Evolutionary conservation across 1,140 invertebrate species (phyloP), one percentile per base, ranked within the genome.

Genomic region (Pectinophora gossypiella): DNA sequence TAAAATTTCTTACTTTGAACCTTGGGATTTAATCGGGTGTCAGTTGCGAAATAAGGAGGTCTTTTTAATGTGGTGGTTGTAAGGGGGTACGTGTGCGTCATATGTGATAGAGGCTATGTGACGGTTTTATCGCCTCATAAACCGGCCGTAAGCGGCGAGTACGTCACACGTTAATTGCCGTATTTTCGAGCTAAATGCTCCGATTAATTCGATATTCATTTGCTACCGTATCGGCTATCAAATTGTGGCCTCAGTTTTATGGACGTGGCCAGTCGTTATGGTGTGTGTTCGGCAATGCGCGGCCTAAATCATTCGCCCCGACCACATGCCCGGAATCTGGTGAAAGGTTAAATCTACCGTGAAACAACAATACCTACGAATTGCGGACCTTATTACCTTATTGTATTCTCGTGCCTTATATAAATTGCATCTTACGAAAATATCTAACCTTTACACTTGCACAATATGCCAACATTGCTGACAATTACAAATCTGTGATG

Each of bases 201-300:
- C 51, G 62, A 70, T 72, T 69, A 65, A 74, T 68, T 68, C 61
- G 59, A 64, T 70, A 68, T 76, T 67, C 55, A 68, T 75, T 59
- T 57, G 48, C 43, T 50, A 40, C 58, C 57, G 55, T 59, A 66
- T 66, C 53, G 56, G 61, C 64, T 54, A 62, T 65, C 60, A 59
- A 68, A 70, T 57, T 59, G 42, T 19, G 15, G 10, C 20, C 19
- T 32, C 10, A 18, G 45, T 48, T 43, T 57, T 51, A 51, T 32
- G 42, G 27, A 22, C n/a, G n/a, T n/a, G n/a, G n/a, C n/a, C n/a
- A n/a, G n/a, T n/a, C n/a, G n/a, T n/a, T n/a, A n/a, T n/a, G n/a
- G n/a, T n/a, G n/a, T n/a, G n/a, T n/a, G n/a, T n/a, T n/a, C n/a
- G n/a, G n/a, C n/a, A n/a, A n/a, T n/a, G n/a, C n/a, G n/a, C n/a